These are phyloP conservation scores for Calonectris borealis DNA, from an alignment of 2,113 vertebrate genomes.

Conservation along the genomic window DNA sequence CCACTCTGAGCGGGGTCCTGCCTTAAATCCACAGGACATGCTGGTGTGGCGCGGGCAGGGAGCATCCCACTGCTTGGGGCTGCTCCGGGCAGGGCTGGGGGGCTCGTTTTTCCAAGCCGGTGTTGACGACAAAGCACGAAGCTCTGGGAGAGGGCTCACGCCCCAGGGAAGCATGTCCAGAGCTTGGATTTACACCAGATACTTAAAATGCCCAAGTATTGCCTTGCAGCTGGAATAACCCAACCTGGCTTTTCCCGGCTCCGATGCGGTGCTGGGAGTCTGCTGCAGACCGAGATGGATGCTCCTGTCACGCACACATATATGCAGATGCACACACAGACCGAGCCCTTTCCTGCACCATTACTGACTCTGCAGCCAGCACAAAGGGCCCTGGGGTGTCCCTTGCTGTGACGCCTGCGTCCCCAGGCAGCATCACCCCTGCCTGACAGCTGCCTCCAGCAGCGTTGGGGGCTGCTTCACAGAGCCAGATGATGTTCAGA, in stretches of 20 bases:
- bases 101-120: rapidly evolving
- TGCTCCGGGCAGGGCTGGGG: not conserved
- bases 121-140: not conserved
- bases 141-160: not conserved
- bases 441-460: not conserved
- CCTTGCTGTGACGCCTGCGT: not conserved
- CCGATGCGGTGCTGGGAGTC: rapidly evolving
- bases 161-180: not conserved
- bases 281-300: not conserved
- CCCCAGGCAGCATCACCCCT: not conserved
- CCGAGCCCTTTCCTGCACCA: not conserved
- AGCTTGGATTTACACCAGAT: not conserved
- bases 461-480: not conserved
- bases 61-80: not conserved
- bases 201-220: not conserved
- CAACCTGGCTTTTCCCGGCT: not conserved
- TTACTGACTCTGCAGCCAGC: not conserved
- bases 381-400: not conserved
- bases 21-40: not conserved
- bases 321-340: too few species aligned
- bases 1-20: not conserved
- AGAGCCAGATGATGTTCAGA: rapidly evolving
- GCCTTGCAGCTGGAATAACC: not conserved
- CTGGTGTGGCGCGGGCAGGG: not conserved
- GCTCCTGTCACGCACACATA: rapidly evolving